Evolutionary conservation across 1,140 invertebrate species (phyloP).

Genomic region (Aphis gossypii): DNA sequence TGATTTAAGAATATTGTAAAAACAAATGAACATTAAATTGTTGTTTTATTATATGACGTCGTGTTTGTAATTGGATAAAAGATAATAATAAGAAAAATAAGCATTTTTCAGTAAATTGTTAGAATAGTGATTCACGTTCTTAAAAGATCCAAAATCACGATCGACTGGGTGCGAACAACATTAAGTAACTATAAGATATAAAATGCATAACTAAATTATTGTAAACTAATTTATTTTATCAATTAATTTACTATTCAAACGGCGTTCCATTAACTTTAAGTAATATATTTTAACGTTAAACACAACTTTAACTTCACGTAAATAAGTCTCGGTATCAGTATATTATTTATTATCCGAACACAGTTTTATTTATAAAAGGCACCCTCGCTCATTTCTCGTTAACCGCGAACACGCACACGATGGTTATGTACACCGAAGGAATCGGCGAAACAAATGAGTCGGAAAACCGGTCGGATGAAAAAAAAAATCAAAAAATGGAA

Average conservation of each 20-base stretch:
- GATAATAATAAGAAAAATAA: neutral
- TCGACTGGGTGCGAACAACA: neutral
- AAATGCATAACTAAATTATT: neutral
- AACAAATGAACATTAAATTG: neutral
- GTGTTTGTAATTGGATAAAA: neutral
- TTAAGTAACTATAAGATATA: neutral
- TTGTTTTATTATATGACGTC: neutral
- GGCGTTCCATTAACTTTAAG: neutral
- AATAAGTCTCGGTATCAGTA: neutral
- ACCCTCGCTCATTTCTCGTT: neutral
- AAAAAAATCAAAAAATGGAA: neutral
- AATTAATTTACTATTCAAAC: neutral
- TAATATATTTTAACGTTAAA: neutral
- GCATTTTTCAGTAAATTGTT: neutral
- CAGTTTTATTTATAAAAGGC: neutral
- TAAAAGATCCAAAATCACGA: neutral
- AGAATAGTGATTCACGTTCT: neutral
- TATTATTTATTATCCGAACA: neutral
- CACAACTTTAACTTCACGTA: neutral
- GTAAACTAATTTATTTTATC: neutral
- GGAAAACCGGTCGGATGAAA: neutral
- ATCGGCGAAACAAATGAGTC: neutral
- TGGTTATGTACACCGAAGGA: neutral
- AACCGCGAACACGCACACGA: slow-evolving; percentile 1
- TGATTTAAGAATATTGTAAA: too few relatives aligned